Evolutionary conservation across 1,140 invertebrate genomes (phyloP), one percentile per base, ranked within the genome.

Genomic region (Stegodyphus dumicola): DNA sequence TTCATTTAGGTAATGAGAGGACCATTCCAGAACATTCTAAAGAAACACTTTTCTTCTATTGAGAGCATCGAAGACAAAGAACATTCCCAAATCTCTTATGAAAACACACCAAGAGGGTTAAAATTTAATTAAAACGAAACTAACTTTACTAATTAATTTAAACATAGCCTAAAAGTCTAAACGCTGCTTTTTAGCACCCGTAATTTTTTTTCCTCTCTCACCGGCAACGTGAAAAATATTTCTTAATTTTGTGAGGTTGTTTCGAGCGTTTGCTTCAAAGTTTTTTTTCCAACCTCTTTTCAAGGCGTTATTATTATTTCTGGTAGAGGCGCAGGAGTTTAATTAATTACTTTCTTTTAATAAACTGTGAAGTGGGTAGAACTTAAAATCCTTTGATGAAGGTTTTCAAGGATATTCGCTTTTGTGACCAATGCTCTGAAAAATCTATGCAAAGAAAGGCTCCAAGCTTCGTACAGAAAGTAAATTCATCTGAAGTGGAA

Each of bases 121-220:
- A 69, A 80, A 71, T 80, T 80, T 71, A 80, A 71, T 80, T 71
- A 80, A 80, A 80, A 71, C 67, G 54, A 80, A 80, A 80, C 78
- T 80, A 71, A 71, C 53, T 80, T 80, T 80, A 15, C 53, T 73
- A 71, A 80, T 71, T 80, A 71, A 80, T 71, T 80, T 80, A 80
- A 80, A 80, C 56, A 48, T 51, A 11, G 78, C 67, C 13, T 56
- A 18, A 9, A 15, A 15, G 9, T 11, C 56, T 60, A 60, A 60
- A 60, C 56, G 15, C 15, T 60, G 56, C 15, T 15, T 60, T 49
- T 33, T 69, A 65, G 17, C 56, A 13, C 7, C 13, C 60, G 48
- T 13, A 60, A 48, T 15, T 52, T 33, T 33, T 33, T 48, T 51
- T 65, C 65, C 10, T 77, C n/a, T 13, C 51, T 51, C 15, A 66